Evolutionary conservation across 2,113 vertebrate genomes (phyloP).

Genomic region (Nannobrachium achirus): DNA sequence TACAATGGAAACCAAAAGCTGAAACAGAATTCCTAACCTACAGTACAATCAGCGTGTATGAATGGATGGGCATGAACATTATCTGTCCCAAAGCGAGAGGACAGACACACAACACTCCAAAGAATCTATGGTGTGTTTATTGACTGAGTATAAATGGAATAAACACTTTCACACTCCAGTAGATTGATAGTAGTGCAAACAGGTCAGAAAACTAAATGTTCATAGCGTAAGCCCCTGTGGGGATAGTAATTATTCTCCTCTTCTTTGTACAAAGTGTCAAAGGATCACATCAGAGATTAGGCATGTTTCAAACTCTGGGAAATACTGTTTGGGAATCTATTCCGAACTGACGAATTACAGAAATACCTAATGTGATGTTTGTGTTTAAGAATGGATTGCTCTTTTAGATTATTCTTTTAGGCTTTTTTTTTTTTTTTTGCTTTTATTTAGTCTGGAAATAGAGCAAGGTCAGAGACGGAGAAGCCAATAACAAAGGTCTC

Average conservation of each 20-base stretch:
- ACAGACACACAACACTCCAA: conserved; percentile 11
- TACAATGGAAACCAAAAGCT: background rate
- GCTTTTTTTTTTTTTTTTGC: too few relatives aligned
- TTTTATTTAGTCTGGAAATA: too few relatives aligned
- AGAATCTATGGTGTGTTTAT: background rate
- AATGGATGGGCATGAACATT: conserved; percentile 12
- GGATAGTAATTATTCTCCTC: too few relatives aligned
- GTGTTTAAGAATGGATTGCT: background rate
- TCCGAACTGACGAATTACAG: background rate
- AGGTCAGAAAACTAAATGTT: conserved; percentile 18
- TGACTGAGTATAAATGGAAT: conserved; percentile 20
- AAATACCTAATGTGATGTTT: background rate
- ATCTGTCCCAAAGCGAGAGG: conserved; percentile 28
- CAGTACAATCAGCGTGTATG: background rate
- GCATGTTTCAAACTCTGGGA: background rate
- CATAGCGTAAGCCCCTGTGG: conserved; percentile 21
- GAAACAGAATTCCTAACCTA: background rate
- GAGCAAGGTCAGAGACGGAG: too few relatives aligned
- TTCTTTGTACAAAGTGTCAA: too few relatives aligned
- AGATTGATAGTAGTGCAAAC: conserved; percentile 14
- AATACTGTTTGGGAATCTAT: background rate
- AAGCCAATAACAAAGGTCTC: too few relatives aligned
- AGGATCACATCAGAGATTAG: background rate
- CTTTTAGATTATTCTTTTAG: too few relatives aligned
- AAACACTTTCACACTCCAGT: conserved; percentile 44